Base-by-base conservation (phyloP, 1,140 invertebrate genomes). In the Neodiprion virginianus region DNA sequence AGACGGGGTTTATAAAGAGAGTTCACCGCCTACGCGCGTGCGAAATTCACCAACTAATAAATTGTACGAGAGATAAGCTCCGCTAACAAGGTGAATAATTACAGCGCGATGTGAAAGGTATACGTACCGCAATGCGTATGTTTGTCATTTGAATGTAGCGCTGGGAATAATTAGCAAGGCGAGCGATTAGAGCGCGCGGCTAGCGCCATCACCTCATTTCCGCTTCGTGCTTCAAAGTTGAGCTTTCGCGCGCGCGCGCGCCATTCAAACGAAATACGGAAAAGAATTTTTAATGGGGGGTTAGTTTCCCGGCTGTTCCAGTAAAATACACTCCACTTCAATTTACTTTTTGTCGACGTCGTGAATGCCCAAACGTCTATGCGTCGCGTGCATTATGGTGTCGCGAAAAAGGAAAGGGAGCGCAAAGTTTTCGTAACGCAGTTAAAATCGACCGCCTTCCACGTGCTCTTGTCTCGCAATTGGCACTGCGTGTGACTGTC, bases 1-100 rank as follows among this genome's bases (percentile, higher is more conserved):
- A 76, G 28, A 40, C 28, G 49, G 68, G 14, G 11, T 48, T 67
- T 48, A 67, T 23, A 40, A 40, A 69, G 69, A 74, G n/a, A 53
- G 67, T 69, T 73, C 66, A 73, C 48, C 48, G 72, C 66, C 8
- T 40, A 5, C n/a, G 53, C 48, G 72, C 66, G 53, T 40, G 11
- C n/a, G 53, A 61, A 61, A 14, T 61, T 17, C 53, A 17, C 53
- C 11, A 61, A 61, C 53, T 61, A 61, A 61, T 61, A 61, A 14
- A 61, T 61, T 61, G 53, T 61, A 61, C 5, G 53, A 40, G 28
- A 61, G 53, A 61, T 17, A 11, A 14, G 53, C 53, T 8, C n/a
- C 53, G n/a, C 53, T 61, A 61, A 61, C 53, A 17, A 61, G 53
- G 11, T 61, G 53, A 61, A 61, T 61, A 40, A 40, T 40, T 61